Percentiles rank a stretch among this genome's conserved stretches.
Conservation (phyloP, 2,888 invertebrate species). For the Maniola hyperantus region DNA sequence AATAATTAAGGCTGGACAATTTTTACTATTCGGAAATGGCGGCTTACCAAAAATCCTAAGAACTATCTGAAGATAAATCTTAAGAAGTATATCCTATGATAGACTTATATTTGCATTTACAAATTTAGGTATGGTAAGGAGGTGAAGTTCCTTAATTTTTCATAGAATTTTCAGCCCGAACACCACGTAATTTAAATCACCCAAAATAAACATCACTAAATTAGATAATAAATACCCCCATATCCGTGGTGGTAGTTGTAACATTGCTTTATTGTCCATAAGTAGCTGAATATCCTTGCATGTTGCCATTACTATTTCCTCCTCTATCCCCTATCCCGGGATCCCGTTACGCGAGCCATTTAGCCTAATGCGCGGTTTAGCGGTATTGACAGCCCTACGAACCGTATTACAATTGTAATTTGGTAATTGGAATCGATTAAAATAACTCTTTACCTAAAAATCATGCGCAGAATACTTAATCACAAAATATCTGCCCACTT, state of each 20-base stretch:
- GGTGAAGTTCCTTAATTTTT: no score
- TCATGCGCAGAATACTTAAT: background rate
- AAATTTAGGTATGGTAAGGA: no score
- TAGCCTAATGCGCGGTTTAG: conserved; percentile 79
- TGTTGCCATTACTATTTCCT: conserved; percentile 69
- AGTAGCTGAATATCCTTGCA: conserved; percentile 59
- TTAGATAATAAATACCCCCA: conserved; percentile 58
- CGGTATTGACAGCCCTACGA: conserved; percentile 69
- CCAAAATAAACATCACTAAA: conserved; percentile 39
- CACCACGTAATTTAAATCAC: conserved; percentile 24
- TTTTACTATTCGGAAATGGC: no score
- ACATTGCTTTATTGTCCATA: conserved; percentile 79
- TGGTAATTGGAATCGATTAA: conserved; percentile 36
- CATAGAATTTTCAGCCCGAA: no score
- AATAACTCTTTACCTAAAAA: background rate
- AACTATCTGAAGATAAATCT: no score
- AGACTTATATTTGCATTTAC: no score
- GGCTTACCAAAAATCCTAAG: no score
- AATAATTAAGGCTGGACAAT: no score
- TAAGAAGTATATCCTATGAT: no score
- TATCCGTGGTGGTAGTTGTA: conserved; percentile 59
- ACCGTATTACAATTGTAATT: conserved; percentile 16
- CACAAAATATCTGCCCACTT: background rate
- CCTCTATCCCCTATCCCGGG: conserved; percentile 49
- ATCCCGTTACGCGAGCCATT: conserved; percentile 77